Percentiles rank a stretch among this genome's conserved stretches.
Conservation (phyloP, 1,140 invertebrate genomes). For the Drosophila busckii region DNA sequence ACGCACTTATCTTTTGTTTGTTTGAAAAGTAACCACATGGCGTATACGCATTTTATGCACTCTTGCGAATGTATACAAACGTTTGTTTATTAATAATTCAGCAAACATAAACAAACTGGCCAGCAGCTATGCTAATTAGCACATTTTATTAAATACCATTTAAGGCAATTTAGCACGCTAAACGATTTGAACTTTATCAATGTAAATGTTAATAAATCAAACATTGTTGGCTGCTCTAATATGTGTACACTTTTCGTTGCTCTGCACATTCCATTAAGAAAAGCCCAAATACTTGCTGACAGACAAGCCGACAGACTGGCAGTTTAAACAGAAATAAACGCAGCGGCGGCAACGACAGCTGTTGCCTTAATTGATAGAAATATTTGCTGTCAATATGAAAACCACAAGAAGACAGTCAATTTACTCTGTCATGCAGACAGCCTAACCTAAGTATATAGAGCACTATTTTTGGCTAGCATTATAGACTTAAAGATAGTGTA, state of each 20-base stretch:
- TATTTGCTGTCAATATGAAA: conserved; percentile 49
- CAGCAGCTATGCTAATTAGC: conserved; percentile 27
- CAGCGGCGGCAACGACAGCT: conserved; percentile 6
- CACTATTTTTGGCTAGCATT: too few relatives aligned
- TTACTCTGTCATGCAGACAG: conserved; percentile 20
- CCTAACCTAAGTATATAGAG: too few relatives aligned
- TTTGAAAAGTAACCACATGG: conserved; percentile 58
- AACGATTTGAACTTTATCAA: conserved; percentile 22
- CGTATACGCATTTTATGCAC: conserved; percentile 44
- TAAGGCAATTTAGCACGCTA: conserved; percentile 44
- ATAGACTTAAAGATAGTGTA: background rate
- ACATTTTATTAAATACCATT: conserved; percentile 28
- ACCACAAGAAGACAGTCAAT: conserved; percentile 31
- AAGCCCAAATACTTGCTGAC: conserved; percentile 37
- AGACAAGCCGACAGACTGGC: conserved; percentile 23
- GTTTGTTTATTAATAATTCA: conserved; percentile 50
- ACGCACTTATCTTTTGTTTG: conserved; percentile 23
- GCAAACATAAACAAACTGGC: conserved; percentile 25
- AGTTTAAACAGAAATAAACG: too few relatives aligned
- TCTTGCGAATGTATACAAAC: conserved; percentile 16
- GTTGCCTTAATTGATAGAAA: conserved; percentile 54
- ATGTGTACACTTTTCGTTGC: too few relatives aligned
- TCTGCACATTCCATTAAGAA: conserved; percentile 31
- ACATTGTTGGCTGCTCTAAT: too few relatives aligned
- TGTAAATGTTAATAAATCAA: conserved; percentile 1